Evolutionary conservation across 2,113 vertebrate genomes (phyloP).

Genomic region (Pelusios castaneus): DNA sequence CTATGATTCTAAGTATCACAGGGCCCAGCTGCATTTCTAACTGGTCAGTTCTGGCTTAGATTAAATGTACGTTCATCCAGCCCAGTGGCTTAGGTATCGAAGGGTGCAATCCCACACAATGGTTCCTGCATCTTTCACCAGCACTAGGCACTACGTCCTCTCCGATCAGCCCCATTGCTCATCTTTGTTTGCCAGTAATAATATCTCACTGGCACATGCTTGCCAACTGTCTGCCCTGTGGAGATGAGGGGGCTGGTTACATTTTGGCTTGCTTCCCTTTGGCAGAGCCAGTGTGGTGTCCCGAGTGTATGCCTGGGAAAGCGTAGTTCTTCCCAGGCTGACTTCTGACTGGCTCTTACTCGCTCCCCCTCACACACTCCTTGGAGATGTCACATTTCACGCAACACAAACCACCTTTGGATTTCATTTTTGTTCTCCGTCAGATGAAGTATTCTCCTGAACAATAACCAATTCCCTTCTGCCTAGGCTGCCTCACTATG

Average conservation of each 20-base stretch:
- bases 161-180: background rate
- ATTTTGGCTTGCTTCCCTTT: background rate
- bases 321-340: background rate
- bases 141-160: slow-evolving; percentile 29
- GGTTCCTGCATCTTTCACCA: background rate
- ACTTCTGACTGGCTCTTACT: background rate
- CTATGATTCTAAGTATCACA: too few relatives aligned
- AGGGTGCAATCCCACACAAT: background rate
- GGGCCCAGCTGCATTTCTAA: background rate
- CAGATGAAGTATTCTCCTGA: slow-evolving; percentile 5
- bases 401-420: background rate
- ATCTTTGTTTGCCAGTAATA: background rate
- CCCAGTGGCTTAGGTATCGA: background rate
- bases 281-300: background rate
- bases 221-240: background rate
- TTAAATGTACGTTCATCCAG: background rate
- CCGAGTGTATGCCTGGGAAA: rapidly evolving
- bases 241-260: background rate
- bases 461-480: slow-evolving; percentile 35
- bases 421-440: background rate
- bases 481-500: slow-evolving; percentile 47
- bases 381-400: background rate
- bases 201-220: slow-evolving; percentile 54
- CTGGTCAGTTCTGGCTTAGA: background rate
- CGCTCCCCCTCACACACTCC: rapidly evolving